A percentile compares a stretch with the other conserved stretches of the same genome.
Evolutionary conservation across 2,113 vertebrate species (phyloP).

Genomic region (Protobothrops flavoviridis): DNA sequence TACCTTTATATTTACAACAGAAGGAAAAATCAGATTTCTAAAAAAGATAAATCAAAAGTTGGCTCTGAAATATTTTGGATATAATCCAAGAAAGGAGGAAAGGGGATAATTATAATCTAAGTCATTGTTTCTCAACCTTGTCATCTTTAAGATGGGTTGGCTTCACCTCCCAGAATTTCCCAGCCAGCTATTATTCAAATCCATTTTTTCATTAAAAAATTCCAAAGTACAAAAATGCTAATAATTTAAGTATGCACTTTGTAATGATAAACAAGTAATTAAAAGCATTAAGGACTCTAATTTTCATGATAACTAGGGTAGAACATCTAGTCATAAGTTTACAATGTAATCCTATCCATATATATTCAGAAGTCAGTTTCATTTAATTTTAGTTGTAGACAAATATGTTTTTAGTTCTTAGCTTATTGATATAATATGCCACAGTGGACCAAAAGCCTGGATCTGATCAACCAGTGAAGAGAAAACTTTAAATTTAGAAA

Average conservation of each 20-base stretch:
- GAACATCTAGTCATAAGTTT: neutral
- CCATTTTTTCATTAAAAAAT: neutral
- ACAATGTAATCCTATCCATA: neutral
- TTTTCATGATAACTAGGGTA: neutral
- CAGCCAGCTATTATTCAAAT: neutral
- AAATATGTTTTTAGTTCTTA: neutral
- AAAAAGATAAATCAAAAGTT: neutral
- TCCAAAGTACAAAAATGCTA: neutral
- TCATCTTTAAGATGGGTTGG: neutral
- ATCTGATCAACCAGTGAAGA: neutral
- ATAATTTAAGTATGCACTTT: neutral
- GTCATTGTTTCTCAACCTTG: neutral
- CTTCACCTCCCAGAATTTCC: neutral
- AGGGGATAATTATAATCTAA: neutral
- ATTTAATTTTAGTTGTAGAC: neutral
- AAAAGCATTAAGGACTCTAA: neutral
- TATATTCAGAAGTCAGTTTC: neutral
- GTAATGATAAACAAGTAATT: neutral
- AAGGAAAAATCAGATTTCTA: neutral
- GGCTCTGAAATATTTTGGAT: neutral
- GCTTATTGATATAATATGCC: neutral
- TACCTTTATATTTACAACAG: neutral
- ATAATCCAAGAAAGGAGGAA: neutral
- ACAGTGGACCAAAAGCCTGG: neutral
- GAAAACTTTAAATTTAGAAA: neutral